Base-by-base conservation (phyloP, 2,888 invertebrate genomes). In the Drepana falcataria region DNA sequence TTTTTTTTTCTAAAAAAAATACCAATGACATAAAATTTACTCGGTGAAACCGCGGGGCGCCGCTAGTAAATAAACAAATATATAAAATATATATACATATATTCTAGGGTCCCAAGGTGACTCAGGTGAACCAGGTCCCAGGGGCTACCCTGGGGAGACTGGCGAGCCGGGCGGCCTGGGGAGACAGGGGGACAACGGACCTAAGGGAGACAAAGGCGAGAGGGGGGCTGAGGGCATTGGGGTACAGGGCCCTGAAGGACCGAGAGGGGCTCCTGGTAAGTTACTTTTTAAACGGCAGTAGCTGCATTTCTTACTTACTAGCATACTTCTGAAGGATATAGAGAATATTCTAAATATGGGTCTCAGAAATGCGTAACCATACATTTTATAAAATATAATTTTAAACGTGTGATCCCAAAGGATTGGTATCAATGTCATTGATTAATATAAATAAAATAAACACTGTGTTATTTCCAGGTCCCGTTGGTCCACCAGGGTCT, bases 141-240 rank as follows among this genome's bases (percentile, higher is more conserved):
- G 93, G 68, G 96, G 96, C 21, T 94, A 94, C 59, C 94, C 95
- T 47, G 96, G 96, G 1, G 91, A 93, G 59, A 91, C 93, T 3
- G 97, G 96, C 0, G 87, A 92, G 47, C 92, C 93, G 2, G 96
- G 96, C 2, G 77, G 93, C 52, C 93, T 93, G 0, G 96, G 96
- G 2, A 81, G 83, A 6, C 81, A 85, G 1, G 96, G 96, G 1
- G 74, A 83, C 0, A 75, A 87, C 4, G 95, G 96, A 1, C 93
- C 93, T 64, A 92, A 93, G 60, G 96, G 96, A 0, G 94, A 94
- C 56, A 95, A 94, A 71, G 96, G 96, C 0, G 95, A 95, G 33
- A 85, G 94, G 64, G 95, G 93, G 0, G 86, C 92, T 0, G 94
- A 95, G 72, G 97, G 96, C 0, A 83, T 94, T 2, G 96, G 96